Evolutionary conservation across 2,797 vertebrate genomes (phyloP), one percentile per base, ranked within the genome.

Genomic region (Acipenser transmontanus): DNA sequence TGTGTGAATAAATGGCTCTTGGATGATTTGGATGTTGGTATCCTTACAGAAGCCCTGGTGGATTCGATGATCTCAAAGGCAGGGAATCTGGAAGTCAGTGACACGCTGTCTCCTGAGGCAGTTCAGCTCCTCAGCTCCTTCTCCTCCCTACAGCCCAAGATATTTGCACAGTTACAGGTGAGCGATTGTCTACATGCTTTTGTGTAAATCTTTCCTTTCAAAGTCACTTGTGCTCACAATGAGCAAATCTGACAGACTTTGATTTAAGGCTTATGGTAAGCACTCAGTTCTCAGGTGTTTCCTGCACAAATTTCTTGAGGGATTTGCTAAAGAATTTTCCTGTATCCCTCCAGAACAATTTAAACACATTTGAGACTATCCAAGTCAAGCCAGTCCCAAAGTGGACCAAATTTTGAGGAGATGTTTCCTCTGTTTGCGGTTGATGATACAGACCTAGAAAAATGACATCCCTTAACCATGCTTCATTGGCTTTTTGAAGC

Each of bases 101-200:
- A 81, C 65, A 73, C 82, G 20, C 74, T 88, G 67, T 80, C 79
- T 67, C 81, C 85, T 68, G 88, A 90, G 62, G 80, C 87, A 72
- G 69, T 83, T 50, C 90, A 87, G 61, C 78, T 90, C 20, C 80
- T 91, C 62, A 87, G 87, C 73, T 91, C 91, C 1, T 74, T 91
- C 52, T 85, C 88, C 51, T 89, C 89, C 12, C 75, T 91, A 71
- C 91, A 91, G 70, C 89, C 92, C 71, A 91, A 88, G 84, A 83
- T 92, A 77, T 88, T 92, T 81, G 85, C 91, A 70, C 90, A 93
- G 56, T 68, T 91, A 52, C 90, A 91, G 85, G 92, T 92, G 75
- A 65, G 74, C 72, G 50, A 61, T 10, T 13, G 48, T 13, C n/a
- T 9, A 51, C 70, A 71, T 76, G 4, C 48, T 11, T 34, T 8